Percentiles rank a stretch among this genome's conserved stretches.
Conservation (phyloP, 2,113 vertebrate species). For the Pachypanchax playfairii region DNA sequence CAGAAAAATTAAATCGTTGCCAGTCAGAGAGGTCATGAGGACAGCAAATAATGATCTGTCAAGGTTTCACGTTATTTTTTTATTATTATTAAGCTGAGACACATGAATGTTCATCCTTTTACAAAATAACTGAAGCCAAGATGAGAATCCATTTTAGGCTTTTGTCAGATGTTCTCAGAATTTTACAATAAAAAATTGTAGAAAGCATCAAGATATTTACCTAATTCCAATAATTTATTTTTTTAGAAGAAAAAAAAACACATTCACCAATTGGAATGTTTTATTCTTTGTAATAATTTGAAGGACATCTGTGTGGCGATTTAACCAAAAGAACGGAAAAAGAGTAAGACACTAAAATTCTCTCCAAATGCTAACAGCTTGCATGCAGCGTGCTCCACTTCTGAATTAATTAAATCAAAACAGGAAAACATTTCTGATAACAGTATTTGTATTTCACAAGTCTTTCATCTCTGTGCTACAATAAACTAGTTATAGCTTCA, state of each 20-base stretch:
- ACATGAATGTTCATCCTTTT: constrained; percentile 20
- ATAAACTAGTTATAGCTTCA: constrained; percentile 48
- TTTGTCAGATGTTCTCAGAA: constrained; percentile 29
- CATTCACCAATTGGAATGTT: constrained; percentile 36
- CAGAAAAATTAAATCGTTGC: constrained; percentile 3
- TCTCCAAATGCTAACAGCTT: constrained; percentile 31
- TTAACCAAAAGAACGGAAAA: constrained; percentile 26
- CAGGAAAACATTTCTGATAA: constrained; percentile 35
- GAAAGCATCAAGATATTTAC: constrained; percentile 36
- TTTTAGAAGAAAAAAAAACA: too few species aligned
- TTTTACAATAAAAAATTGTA: constrained; percentile 30
- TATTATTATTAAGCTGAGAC: constrained; percentile 7
- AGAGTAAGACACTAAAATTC: constrained; percentile 10
- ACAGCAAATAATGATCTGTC: constrained; percentile 19
- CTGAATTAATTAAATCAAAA: constrained; percentile 50
- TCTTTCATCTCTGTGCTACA: constrained; percentile 38
- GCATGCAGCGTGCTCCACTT: constrained; percentile 25
- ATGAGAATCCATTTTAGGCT: constrained; percentile 28
- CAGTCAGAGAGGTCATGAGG: constrained; percentile 1
- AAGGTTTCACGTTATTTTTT: constrained; percentile 27
- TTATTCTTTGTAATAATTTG: constrained; percentile 30
- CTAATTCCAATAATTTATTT: constrained; percentile 45
- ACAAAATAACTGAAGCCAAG: constrained; percentile 23
- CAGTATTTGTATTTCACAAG: constrained; percentile 32
- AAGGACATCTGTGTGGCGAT: constrained; percentile 37